Percentiles rank a stretch among this genome's conserved stretches.
Conservation (phyloP, 64 coral and sea anemone genomes). For the Catalaphyllia jardinei region DNA sequence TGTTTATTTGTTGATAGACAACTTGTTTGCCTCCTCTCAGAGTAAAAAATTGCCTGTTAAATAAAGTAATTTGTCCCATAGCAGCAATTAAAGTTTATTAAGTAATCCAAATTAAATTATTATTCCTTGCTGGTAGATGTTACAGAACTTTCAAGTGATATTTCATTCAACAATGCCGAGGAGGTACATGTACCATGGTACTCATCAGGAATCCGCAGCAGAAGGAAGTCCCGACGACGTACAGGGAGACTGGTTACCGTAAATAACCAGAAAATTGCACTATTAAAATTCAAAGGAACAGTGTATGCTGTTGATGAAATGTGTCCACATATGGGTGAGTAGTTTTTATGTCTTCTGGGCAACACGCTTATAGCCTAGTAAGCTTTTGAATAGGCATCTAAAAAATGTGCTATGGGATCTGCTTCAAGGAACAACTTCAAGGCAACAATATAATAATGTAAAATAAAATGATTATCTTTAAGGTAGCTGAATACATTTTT, state of each 20-base stretch:
- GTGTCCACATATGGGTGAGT: conserved; percentile 90
- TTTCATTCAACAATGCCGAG: neutral
- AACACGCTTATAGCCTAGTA: too few relatives aligned
- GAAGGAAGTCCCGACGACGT: conserved; percentile 6
- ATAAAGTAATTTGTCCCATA: too few relatives aligned
- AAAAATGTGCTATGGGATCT: too few relatives aligned
- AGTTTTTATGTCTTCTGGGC: too few relatives aligned
- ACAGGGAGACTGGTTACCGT: conserved; percentile 69
- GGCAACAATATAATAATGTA: too few relatives aligned
- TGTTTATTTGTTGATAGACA: neutral
- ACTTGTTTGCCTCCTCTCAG: neutral
- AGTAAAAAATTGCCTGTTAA: too few relatives aligned
- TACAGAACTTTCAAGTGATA: neutral
- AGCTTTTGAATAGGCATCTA: too few relatives aligned
- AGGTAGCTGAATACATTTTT: too few relatives aligned
- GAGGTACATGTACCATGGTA: neutral
- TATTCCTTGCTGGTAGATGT: conserved; percentile 17
- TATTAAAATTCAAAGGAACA: conserved; percentile 82
- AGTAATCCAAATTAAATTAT: too few relatives aligned
- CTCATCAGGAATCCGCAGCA: neutral
- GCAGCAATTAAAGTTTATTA: too few relatives aligned
- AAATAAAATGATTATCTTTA: too few relatives aligned
- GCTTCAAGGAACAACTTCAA: too few relatives aligned
- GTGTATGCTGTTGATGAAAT: conserved; percentile 88
- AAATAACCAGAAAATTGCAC: conserved; percentile 63